Evolutionary conservation across 2,113 vertebrate genomes (phyloP).

Genomic region (Nestor notabilis): DNA sequence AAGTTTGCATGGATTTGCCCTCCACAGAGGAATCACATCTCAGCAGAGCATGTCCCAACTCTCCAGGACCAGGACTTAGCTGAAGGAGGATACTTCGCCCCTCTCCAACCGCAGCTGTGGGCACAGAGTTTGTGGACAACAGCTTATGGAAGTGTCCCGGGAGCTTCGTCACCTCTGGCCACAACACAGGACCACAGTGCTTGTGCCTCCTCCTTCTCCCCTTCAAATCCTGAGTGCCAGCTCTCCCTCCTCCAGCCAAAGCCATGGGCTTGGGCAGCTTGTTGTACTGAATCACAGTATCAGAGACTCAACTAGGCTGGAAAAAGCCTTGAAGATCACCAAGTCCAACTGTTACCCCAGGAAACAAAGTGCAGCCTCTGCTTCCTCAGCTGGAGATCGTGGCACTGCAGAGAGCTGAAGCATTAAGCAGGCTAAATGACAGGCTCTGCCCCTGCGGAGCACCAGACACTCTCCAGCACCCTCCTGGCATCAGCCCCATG

Average conservation of each 20-base stretch:
- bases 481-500: neutral
- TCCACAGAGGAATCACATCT: accelerated
- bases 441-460: neutral
- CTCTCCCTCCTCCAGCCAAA: neutral
- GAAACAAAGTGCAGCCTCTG: neutral
- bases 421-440: neutral
- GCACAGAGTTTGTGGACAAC: neutral
- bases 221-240: neutral
- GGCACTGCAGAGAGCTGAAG: neutral
- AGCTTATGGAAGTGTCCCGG: accelerated
- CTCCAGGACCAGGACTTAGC: neutral
- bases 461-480: neutral
- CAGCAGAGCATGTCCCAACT: neutral
- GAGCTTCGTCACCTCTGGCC: accelerated
- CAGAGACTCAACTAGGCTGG: neutral
- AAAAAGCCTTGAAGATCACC: neutral
- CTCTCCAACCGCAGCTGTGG: accelerated
- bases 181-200: neutral
- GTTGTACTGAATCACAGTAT: neutral
- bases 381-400: accelerated
- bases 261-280: neutral
- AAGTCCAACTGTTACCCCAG: accelerated
- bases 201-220: neutral
- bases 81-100: neutral
- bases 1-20: neutral